Evolutionary conservation across 1,140 invertebrate genomes (phyloP), one percentile per base, ranked within the genome.

Genomic region (Oncopeltus fasciatus): DNA sequence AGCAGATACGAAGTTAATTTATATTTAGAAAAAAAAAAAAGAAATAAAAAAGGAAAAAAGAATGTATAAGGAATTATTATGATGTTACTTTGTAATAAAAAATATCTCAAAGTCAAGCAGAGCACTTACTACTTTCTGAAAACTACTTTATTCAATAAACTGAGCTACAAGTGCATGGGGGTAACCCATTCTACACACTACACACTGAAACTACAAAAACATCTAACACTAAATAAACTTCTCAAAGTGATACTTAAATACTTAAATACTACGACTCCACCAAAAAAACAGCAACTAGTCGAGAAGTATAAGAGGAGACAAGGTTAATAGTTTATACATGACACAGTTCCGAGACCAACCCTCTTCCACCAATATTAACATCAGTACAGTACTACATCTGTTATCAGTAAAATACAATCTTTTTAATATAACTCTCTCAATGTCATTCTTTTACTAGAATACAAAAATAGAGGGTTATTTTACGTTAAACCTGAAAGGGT

Each of bases 381-480:
- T 24, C 16, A 9, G 31, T 38, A 38, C 14, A 5, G 31, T 38
- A n/a, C 31, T 38, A 53, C 20, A 53, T 53, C 49, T 28, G 31
- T n/a, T 51, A 44, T 60, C 59, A 53, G 59, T 29, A 64, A 61
- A 53, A 58, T 65, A 47, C 62, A 47, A 49, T 46, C 16, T 67
- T 60, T 65, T 62, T 67, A 64, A 62, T 61, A 57, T 66, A 61
- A 66, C 28, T 65, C 51, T 56, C 44, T 60, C 38, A 44, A 62
- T 63, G 64, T 47, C 43, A 65, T 66, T 65, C 61, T 62, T 24
- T 64, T 64, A 49, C 49, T 58, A 67, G 70, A 66, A 71, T 73
- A 73, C 70, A 74, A 74, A 74, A 74, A 74, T 74, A 74, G 73
- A 72, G 72, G 72, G 72, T 73, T 72, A 68, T 69, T 72, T 71